These are phyloP conservation scores for Campylomormyrus numenius DNA, from an alignment of 2,113 vertebrate genomes.

Conservation along the genomic window DNA sequence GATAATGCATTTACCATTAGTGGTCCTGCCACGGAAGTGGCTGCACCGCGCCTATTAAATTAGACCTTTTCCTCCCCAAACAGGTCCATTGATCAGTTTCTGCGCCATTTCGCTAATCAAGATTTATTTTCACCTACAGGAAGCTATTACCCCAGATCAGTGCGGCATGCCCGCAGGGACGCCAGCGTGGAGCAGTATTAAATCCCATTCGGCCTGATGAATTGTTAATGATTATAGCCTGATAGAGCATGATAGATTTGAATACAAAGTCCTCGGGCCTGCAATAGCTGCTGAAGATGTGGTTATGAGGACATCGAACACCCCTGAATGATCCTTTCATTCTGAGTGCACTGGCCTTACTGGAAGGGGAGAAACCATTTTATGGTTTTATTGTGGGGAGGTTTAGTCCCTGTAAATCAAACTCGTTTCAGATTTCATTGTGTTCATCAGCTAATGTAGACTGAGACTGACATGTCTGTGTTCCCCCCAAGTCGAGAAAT, in stretches of 20 bases:
- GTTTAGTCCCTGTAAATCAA: not conserved
- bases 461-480: not conserved
- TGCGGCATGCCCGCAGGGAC: conserved; percentile 16
- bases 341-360: not conserved
- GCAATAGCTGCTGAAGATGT: not conserved
- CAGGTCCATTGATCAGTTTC: conserved; percentile 42
- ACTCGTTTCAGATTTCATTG: not conserved
- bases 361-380: not conserved
- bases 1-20: conserved; percentile 45
- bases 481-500: not conserved
- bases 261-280: not conserved
- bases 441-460: not conserved
- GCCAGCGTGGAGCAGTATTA: conserved; percentile 17
- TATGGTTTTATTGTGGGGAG: not conserved
- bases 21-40: conserved; percentile 35
- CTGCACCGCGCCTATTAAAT: conserved; percentile 40
- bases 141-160: conserved; percentile 34
- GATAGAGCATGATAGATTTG: conserved; percentile 3
- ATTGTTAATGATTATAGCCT: conserved; percentile 23
- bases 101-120: conserved; percentile 37
- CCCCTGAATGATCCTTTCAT: not conserved
- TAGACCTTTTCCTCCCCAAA: conserved; percentile 36
- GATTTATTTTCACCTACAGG: conserved; percentile 44
- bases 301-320: not conserved
- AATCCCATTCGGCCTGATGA: conserved; percentile 30